phyloP scores from a whole-genome alignment of 2,113 vertebrate genomes.

The Noturus placidus region DNA sequence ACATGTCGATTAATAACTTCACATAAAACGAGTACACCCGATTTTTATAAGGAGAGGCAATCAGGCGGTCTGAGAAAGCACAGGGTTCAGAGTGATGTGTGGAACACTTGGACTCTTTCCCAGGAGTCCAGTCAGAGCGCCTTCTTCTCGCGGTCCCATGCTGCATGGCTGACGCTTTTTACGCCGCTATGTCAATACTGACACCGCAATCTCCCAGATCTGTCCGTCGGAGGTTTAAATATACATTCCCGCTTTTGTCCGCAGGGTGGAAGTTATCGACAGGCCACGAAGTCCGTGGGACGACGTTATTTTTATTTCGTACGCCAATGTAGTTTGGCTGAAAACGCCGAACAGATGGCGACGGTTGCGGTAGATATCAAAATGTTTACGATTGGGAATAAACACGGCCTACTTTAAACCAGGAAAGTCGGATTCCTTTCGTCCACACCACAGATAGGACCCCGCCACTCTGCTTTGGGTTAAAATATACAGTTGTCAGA shows the following conservation, averaged over 20 bases:
- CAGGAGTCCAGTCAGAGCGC: constrained; percentile 46
- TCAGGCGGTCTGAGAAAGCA: constrained; percentile 43
- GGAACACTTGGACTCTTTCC: constrained; percentile 56
- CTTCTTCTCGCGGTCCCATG: constrained; percentile 60
- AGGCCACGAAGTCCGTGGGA: constrained; percentile 55
- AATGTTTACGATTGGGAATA: constrained; percentile 77
- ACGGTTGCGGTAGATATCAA: constrained; percentile 77
- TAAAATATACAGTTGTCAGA: constrained; percentile 80
- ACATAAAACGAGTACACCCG: not conserved
- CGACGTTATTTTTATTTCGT: constrained; percentile 61
- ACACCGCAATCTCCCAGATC: constrained; percentile 53
- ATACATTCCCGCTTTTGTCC: constrained; percentile 49
- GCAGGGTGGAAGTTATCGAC: constrained; percentile 62
- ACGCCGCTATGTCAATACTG: constrained; percentile 61
- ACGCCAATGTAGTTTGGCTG: constrained; percentile 67
- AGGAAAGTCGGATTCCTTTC: constrained; percentile 70
- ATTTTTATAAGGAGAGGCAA: constrained; percentile 19
- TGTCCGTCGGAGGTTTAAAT: constrained; percentile 52
- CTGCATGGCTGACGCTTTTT: constrained; percentile 60
- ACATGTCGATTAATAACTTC: constrained; percentile 42
- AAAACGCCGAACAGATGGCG: constrained; percentile 76
- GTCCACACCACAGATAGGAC: constrained; percentile 67
- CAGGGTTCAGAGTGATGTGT: constrained; percentile 33
- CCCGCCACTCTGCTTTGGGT: constrained; percentile 69
- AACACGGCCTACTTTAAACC: constrained; percentile 75